A percentile compares a stretch with the other conserved stretches of the same genome.
Conservation (phyloP, 2,888 invertebrate species). For the Tiphia femorata region DNA sequence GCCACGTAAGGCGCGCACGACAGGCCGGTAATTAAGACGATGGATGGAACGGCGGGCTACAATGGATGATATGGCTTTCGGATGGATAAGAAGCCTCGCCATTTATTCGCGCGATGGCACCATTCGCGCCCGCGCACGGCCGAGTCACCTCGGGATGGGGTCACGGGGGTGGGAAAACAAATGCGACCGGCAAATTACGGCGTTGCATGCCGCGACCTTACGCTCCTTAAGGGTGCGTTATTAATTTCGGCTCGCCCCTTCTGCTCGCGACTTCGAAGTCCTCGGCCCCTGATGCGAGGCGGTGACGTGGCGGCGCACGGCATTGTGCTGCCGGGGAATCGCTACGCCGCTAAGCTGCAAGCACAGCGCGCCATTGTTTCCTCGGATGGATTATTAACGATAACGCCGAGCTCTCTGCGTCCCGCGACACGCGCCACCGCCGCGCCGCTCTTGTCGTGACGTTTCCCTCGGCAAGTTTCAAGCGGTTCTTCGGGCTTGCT, state of each 20-base stretch:
- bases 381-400: too few relatives aligned
- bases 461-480: too few relatives aligned
- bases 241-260: not conserved
- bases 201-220: not conserved
- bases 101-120: constrained; percentile 37
- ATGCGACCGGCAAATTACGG: not conserved
- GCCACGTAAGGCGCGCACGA: constrained; percentile 42
- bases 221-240: not conserved
- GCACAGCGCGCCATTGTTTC: too few relatives aligned
- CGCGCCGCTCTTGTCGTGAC: too few relatives aligned
- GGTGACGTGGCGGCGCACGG: not conserved
- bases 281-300: not conserved
- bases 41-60: constrained; percentile 34
- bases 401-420: too few relatives aligned
- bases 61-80: constrained; percentile 37
- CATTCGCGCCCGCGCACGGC: too few relatives aligned
- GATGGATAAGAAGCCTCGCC: constrained; percentile 29
- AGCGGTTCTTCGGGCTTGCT: too few relatives aligned
- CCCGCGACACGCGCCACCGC: too few relatives aligned
- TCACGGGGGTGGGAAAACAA: not conserved
- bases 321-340: too few relatives aligned
- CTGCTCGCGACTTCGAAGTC: not conserved
- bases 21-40: constrained; percentile 50
- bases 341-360: too few relatives aligned
- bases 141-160: too few relatives aligned